These are phyloP conservation scores for Chunga burmeisteri DNA, from an alignment of 2,113 vertebrate species.

Conservation along the genomic window DNA sequence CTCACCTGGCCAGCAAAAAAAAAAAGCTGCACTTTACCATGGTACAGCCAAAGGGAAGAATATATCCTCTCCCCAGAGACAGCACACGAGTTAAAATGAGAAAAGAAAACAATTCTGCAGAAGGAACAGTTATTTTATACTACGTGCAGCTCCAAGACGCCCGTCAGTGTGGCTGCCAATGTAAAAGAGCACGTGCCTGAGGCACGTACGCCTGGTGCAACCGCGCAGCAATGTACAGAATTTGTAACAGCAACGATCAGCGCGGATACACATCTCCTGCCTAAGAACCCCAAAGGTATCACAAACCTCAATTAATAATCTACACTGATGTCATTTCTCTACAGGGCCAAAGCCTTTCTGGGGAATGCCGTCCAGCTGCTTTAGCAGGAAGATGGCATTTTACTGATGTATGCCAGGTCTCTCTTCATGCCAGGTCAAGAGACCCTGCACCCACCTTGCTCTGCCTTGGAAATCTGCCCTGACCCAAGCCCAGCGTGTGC, in stretches of 20 bases:
- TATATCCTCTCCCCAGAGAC: neutral
- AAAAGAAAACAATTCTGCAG: neutral
- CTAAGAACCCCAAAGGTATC: neutral
- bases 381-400: neutral
- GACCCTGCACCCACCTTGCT: neutral
- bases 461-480: neutral
- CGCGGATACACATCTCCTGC: neutral
- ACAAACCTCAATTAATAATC: neutral
- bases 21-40: neutral
- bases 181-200: neutral
- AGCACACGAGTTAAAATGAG: neutral
- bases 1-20: neutral
- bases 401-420: neutral
- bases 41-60: neutral
- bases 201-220: neutral
- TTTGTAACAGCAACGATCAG: neutral
- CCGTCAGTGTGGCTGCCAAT: neutral
- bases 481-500: neutral
- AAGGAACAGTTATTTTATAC: neutral
- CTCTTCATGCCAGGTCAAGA: neutral
- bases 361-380: slow-evolving; percentile 11
- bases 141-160: neutral
- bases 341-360: neutral
- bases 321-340: neutral
- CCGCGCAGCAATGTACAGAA: rapidly evolving